phyloP scores from a whole-genome alignment of 2,113 vertebrate genomes.

The Glaucidium brasilianum region DNA sequence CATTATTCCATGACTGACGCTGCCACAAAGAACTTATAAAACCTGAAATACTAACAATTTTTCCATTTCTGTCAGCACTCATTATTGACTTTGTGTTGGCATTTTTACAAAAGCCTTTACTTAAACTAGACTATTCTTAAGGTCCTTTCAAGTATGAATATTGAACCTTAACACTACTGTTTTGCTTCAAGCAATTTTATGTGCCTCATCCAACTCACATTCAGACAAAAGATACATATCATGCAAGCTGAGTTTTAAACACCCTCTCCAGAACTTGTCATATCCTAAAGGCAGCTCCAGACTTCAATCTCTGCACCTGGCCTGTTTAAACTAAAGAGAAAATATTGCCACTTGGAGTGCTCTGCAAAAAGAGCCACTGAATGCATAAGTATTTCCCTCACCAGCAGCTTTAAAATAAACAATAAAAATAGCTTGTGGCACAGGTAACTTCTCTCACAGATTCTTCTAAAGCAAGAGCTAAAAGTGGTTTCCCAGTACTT shows the following conservation, averaged over 20 bases:
- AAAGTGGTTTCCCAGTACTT: neutral
- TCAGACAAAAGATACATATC: neutral
- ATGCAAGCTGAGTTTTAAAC: neutral
- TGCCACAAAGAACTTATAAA: neutral
- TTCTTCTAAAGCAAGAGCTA: neutral
- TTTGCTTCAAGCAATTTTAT: neutral
- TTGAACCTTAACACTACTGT: neutral
- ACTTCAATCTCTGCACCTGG: neutral
- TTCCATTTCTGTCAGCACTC: neutral
- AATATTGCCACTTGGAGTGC: neutral
- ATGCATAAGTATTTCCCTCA: neutral
- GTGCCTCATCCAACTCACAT: neutral
- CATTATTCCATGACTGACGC: neutral
- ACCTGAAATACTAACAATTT: neutral
- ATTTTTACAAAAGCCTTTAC: neutral
- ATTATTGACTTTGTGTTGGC: neutral
- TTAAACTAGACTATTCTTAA: neutral
- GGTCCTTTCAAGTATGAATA: neutral
- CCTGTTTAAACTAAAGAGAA: neutral
- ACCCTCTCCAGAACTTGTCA: neutral
- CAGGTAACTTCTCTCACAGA: neutral
- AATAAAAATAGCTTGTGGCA: neutral
- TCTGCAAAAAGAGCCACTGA: neutral
- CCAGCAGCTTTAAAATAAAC: neutral
- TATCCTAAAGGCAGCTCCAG: neutral